Conservation (phyloP, 2,113 vertebrate species). For the Tragulus kanchil region DNA sequence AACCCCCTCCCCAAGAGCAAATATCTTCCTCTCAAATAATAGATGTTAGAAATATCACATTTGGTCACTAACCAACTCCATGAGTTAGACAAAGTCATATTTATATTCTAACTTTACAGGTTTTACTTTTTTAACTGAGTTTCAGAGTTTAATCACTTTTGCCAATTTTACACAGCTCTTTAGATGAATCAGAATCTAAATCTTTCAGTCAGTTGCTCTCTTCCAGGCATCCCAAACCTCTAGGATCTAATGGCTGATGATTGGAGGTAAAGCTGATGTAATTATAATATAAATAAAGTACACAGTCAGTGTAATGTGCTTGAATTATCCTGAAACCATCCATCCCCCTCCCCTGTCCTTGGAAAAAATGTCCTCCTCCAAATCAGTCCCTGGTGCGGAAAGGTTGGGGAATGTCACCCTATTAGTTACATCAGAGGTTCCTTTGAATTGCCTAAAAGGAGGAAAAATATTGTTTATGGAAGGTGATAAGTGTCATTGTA, state of each 20-base stretch:
- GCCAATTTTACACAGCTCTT: neutral
- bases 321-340: neutral
- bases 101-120: neutral
- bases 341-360: neutral
- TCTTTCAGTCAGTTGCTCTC: neutral
- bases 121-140: neutral
- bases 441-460: neutral
- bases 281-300: neutral
- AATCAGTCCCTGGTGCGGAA: neutral
- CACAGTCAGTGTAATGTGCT: neutral
- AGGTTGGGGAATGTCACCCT: neutral
- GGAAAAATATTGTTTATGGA: neutral
- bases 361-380: neutral
- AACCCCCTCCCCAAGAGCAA: neutral
- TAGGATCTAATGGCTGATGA: neutral
- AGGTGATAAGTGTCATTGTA: neutral
- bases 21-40: conserved; percentile 28
- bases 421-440: neutral
- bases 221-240: neutral
- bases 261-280: neutral
- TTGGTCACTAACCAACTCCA: neutral
- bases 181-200: neutral
- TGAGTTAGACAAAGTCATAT: neutral
- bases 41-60: neutral
- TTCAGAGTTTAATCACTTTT: neutral